These are phyloP conservation scores for Diceros bicornis DNA, from an alignment of 2,797 vertebrate genomes.

Conservation along the genomic window DNA sequence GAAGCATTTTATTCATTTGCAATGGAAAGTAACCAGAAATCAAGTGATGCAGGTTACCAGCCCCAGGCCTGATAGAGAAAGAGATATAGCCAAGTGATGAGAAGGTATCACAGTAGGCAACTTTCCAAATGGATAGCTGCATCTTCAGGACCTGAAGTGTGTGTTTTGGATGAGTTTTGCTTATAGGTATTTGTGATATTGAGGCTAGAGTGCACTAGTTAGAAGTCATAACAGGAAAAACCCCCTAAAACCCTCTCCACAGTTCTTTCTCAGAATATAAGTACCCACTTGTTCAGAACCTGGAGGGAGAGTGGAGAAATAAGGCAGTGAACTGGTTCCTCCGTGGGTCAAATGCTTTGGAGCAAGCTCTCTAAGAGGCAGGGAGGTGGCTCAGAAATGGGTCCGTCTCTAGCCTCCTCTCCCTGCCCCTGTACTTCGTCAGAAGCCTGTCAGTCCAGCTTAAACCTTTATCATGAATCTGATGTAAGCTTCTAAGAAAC, in stretches of 20 bases:
- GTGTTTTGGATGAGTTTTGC: neutral
- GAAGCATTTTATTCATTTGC: neutral
- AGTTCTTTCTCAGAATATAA: neutral
- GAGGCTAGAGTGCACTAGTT: neutral
- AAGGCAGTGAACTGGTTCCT: neutral
- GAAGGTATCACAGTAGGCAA: neutral
- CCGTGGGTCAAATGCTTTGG: neutral
- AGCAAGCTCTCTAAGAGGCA: too few species aligned
- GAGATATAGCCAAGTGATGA: neutral
- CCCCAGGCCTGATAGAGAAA: neutral
- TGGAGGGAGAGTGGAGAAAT: neutral
- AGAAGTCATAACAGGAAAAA: neutral
- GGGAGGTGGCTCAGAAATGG: too few species aligned
- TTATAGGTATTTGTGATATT: neutral
- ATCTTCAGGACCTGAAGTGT: neutral
- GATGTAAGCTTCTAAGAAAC: neutral
- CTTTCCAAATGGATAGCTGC: neutral
- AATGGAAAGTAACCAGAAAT: neutral
- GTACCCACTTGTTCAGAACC: neutral
- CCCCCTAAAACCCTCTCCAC: neutral
- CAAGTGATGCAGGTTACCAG: neutral
- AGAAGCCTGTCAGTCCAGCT: neutral
- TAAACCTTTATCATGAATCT: neutral
- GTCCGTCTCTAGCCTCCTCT: too few species aligned
- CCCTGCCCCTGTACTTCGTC: neutral